These are phyloP conservation scores for Caloenas nicobarica DNA, from an alignment of 2,113 vertebrate genomes.

Conservation along the genomic window DNA sequence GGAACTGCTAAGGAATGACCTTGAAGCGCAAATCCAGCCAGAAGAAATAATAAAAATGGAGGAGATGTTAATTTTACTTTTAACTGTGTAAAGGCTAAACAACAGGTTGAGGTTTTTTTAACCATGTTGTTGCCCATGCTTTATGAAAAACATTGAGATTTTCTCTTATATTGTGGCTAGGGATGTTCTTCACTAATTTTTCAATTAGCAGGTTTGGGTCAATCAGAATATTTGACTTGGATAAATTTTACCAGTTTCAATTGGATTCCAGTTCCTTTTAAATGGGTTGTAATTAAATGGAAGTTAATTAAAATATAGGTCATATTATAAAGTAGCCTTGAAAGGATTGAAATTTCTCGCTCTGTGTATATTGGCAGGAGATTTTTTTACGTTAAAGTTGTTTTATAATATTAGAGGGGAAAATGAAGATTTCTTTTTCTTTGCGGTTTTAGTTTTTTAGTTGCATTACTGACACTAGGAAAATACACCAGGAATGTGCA, in stretches of 20 bases:
- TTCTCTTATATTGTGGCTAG: background rate
- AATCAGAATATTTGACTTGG: background rate
- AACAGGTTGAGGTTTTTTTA: background rate
- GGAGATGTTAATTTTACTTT: background rate
- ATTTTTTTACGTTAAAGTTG: background rate
- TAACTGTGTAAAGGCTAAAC: background rate
- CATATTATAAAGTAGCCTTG: background rate
- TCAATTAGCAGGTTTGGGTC: background rate
- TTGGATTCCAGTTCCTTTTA: background rate
- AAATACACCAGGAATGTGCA: rapidly evolving
- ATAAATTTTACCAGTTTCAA: background rate
- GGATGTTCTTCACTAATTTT: background rate
- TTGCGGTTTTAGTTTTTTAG: background rate
- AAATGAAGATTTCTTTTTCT: background rate
- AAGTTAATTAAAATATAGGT: background rate
- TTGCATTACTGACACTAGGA: background rate
- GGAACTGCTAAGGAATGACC: background rate
- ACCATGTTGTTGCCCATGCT: background rate
- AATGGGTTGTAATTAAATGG: background rate
- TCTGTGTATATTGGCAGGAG: background rate
- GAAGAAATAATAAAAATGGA: background rate
- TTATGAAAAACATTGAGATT: background rate
- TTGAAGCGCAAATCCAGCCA: background rate
- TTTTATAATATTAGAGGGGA: background rate
- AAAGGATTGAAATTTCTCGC: background rate